A percentile compares a stretch with the other conserved stretches of the same genome.
phyloP scores from a whole-genome alignment of 2,888 invertebrate genomes.

The Drosophila sordidula region DNA sequence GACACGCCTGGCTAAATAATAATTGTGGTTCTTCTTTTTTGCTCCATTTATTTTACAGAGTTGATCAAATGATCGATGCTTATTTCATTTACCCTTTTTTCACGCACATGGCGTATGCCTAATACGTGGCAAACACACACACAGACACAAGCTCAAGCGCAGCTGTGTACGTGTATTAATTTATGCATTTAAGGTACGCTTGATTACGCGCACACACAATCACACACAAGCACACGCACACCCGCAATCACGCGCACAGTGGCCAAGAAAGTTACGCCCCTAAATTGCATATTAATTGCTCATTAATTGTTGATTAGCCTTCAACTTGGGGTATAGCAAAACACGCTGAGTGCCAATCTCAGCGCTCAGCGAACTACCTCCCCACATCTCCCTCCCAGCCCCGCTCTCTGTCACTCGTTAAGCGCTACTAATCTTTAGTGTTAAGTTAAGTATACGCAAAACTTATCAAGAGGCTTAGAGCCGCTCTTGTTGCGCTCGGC shows the following conservation, averaged over 20 bases:
- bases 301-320: conserved; percentile 76
- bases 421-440: conserved; percentile 59
- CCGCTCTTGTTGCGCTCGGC: conserved; percentile 43
- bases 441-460: conserved; percentile 66
- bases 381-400: background rate
- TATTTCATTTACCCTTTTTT: conserved; percentile 10
- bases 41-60: conserved; percentile 7
- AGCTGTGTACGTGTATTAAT: conserved; percentile 41
- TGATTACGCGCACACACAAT: conserved; percentile 33
- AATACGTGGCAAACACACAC: conserved; percentile 21
- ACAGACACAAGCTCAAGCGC: conserved; percentile 2
- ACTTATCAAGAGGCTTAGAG: conserved; percentile 61
- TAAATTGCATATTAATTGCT: conserved; percentile 79
- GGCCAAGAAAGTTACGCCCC: conserved; percentile 31
- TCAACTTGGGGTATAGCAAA: conserved; percentile 43
- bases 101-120: conserved; percentile 7
- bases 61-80: conserved; percentile 20
- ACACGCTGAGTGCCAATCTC: conserved; percentile 42
- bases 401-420: conserved; percentile 1
- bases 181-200: conserved; percentile 63
- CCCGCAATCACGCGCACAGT: conserved; percentile 3
- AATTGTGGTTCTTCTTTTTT: conserved; percentile 3
- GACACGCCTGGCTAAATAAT: conserved; percentile 7
- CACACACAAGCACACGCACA: conserved; percentile 6
- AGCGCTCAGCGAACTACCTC: conserved; percentile 3